A percentile compares a stretch with the other conserved stretches of the same genome.
These are phyloP conservation scores for Pissodes strobi DNA, from an alignment of 1,140 invertebrate genomes.

Conservation along the genomic window DNA sequence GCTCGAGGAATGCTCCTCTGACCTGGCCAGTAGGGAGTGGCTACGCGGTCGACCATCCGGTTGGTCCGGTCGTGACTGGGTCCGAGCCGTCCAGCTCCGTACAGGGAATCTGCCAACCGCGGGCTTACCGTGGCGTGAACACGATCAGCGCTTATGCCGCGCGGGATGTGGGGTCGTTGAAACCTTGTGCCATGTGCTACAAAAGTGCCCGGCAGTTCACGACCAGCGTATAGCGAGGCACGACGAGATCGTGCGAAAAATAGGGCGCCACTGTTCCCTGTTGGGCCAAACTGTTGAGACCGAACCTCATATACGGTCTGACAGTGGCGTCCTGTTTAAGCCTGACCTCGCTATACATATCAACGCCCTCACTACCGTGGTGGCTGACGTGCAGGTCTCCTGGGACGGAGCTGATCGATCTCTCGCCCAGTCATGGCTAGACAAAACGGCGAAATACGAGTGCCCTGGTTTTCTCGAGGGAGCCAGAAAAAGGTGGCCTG, in stretches of 20 bases:
- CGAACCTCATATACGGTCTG: conserved; percentile 17
- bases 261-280: not conserved
- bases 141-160: not conserved
- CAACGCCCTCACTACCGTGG: not conserved
- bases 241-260: conserved; percentile 17
- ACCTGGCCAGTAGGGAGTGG: too few relatives aligned
- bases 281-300: not conserved
- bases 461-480: not conserved
- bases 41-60: not conserved
- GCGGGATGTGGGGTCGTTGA: conserved; percentile 13
- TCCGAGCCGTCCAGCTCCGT: conserved; percentile 30
- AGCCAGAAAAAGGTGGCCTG: not conserved
- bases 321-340: conserved; percentile 14
- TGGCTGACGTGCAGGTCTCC: conserved; percentile 31
- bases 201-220: conserved; percentile 29
- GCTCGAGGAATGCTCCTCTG: too few relatives aligned
- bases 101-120: conserved; percentile 18
- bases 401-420: conserved; percentile 27
- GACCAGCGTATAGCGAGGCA: conserved; percentile 23
- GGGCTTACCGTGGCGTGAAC: not conserved
- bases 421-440: not conserved
- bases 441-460: not conserved
- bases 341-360: conserved; percentile 23
- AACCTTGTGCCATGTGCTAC: conserved; percentile 32
- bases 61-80: conserved; percentile 24